Conservation (phyloP, 2,888 invertebrate species). For the Drosophila kambysellisi region DNA sequence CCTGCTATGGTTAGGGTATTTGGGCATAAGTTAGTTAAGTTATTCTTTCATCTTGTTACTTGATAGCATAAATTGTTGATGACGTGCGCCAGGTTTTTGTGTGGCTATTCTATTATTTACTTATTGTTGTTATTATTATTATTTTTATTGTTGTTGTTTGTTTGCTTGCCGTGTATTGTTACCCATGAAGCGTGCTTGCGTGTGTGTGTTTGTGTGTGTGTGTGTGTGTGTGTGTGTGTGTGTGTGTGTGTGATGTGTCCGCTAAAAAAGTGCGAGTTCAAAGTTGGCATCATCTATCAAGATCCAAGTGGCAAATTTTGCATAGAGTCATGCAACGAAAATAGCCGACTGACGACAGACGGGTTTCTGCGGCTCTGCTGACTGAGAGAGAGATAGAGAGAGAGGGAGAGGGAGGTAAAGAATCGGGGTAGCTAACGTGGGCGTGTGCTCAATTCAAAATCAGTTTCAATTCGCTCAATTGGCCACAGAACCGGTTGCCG, state of each 20-base stretch:
- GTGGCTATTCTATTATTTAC: conserved; percentile 22
- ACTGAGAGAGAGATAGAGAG: neutral
- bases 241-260: conserved; percentile 15
- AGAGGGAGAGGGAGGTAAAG: neutral
- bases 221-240: conserved; percentile 3
- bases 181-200: conserved; percentile 12
- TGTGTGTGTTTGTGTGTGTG: neutral
- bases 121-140: conserved; percentile 16
- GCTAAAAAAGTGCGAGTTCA: conserved; percentile 50
- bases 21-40: neutral
- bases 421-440: conserved; percentile 14
- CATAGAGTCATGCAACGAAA: conserved; percentile 56
- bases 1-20: neutral
- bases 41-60: conserved; percentile 35
- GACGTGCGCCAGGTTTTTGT: conserved; percentile 57
- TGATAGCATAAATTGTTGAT: conserved; percentile 68
- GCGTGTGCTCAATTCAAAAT: conserved; percentile 46
- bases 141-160: neutral
- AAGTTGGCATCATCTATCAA: conserved; percentile 54
- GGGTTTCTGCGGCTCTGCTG: conserved; percentile 29
- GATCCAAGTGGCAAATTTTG: conserved; percentile 33
- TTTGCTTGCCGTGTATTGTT: conserved; percentile 11
- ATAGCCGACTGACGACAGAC: conserved; percentile 44
- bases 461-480: conserved; percentile 24
- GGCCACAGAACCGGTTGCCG: conserved; percentile 20